Base-by-base conservation (phyloP, 2,888 invertebrate species). In the Danaus chrysippus region DNA sequence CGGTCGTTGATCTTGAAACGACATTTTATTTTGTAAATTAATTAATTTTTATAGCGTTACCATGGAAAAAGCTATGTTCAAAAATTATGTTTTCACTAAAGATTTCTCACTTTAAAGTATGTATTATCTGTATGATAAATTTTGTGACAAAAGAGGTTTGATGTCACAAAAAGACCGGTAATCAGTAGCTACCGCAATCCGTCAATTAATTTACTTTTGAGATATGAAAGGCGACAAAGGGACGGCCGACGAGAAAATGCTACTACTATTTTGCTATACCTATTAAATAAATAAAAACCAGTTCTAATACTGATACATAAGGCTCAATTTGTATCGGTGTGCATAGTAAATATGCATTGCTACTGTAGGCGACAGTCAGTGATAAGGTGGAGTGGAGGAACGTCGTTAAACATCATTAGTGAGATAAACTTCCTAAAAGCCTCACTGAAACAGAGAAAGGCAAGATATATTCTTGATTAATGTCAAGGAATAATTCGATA, bases 401-500 rank as follows among this genome's bases (percentile, higher is more conserved):
- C 81, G 81, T 87, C 87, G 86, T 90, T 87, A 87, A 90, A 88
- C 86, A 89, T 90, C 89, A 87, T 89, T 89, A 89, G 87, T 81
- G 81, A 86, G 89, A 89, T 89, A 89, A 89, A 82, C 71, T 69
- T 73, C 82, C 82, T 83, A 85, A 89, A 87, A 76, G 76, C 75
- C 81, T 84, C 77, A 82, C 73, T 76, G 76, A 76, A 77, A 76
- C 74, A 83, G 86, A 86, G 83, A 86, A 79, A 73, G 69, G 68
- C 70, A 69, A 73, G 80, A 81, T 81, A 83, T 70, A 73, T 68
- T 67, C 69, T 75, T 80, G 77, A 83, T 84, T 78, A 77, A 81
- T 78, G 65, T 69, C 65, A 67, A 73, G 69, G 70, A 66, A 65
- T 65, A 64, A 65, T 66, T 65, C 62, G 56, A 67, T 65, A 65